Evolutionary conservation across 92 coral and sea anemone genomes (phyloP).

Genomic region (Parazoanthus darwini): DNA sequence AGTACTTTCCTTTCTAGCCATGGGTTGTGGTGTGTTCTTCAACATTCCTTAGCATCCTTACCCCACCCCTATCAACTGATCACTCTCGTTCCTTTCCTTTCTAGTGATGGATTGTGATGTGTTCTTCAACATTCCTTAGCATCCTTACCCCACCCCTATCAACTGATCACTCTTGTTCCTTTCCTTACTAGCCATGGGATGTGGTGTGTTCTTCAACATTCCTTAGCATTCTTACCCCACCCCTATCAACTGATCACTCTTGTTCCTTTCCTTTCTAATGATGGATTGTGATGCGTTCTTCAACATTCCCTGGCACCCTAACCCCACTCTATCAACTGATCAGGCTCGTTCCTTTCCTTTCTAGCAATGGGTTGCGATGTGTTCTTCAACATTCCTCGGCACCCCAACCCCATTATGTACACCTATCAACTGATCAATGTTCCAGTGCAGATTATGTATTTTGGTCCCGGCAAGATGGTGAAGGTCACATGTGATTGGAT

Average conservation of each 20-base stretch:
- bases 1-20: slow-evolving; percentile 45
- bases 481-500: slow-evolving; percentile 98
- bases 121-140: too few relatives aligned
- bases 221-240: too few relatives aligned
- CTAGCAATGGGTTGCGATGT: too few relatives aligned
- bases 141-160: too few relatives aligned
- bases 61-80: background rate
- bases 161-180: background rate
- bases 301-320: slow-evolving; percentile 85
- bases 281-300: slow-evolving; percentile 94
- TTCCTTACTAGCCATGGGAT: slow-evolving; percentile 74
- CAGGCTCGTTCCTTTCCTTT: too few relatives aligned
- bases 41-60: too few relatives aligned
- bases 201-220: slow-evolving; percentile 51
- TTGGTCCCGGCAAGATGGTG: slow-evolving; percentile 94
- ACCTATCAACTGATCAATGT: slow-evolving; percentile 90
- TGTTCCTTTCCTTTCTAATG: slow-evolving; percentile 45
- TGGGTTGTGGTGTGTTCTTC: slow-evolving; percentile 75
- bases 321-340: slow-evolving; percentile 50
- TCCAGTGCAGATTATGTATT: slow-evolving; percentile 89
- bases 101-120: slow-evolving; percentile 87
- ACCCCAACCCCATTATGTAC: slow-evolving; percentile 79
- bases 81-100: slow-evolving; percentile 5
- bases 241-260: background rate
- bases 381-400: slow-evolving; percentile 70